Conservation (phyloP, 2,113 vertebrate genomes). For the Corythornis vintsioides region DNA sequence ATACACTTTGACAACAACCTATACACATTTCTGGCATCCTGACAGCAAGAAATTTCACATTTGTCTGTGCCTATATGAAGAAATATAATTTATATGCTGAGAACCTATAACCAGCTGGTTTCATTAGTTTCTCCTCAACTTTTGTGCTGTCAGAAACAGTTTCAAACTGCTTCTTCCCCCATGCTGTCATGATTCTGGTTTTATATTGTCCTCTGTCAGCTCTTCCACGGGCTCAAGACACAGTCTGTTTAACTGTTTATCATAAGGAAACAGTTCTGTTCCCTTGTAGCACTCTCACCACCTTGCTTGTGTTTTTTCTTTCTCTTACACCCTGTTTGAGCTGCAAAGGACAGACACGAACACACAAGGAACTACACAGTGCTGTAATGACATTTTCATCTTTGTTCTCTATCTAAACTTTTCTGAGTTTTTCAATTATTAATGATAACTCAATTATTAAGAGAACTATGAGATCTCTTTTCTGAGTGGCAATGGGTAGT, state of each 20-base stretch:
- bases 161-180: background rate
- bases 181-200: background rate
- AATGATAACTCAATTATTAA: background rate
- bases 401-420: background rate
- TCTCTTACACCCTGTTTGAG: background rate
- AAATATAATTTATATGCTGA: background rate
- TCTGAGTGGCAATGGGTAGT: background rate
- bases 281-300: background rate
- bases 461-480: background rate
- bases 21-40: background rate
- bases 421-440: background rate
- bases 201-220: background rate
- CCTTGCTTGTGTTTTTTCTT: background rate
- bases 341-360: background rate
- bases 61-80: background rate
- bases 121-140: constrained; percentile 7
- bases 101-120: constrained; percentile 1
- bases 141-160: background rate
- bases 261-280: background rate
- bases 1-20: background rate
- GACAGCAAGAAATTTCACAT: background rate
- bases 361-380: background rate
- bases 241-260: background rate
- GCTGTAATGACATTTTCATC: background rate
- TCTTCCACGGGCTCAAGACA: background rate